Evolutionary conservation across 2,113 vertebrate species (phyloP), one percentile per base, ranked within the genome.

Genomic region (Perognathus longimembris): DNA sequence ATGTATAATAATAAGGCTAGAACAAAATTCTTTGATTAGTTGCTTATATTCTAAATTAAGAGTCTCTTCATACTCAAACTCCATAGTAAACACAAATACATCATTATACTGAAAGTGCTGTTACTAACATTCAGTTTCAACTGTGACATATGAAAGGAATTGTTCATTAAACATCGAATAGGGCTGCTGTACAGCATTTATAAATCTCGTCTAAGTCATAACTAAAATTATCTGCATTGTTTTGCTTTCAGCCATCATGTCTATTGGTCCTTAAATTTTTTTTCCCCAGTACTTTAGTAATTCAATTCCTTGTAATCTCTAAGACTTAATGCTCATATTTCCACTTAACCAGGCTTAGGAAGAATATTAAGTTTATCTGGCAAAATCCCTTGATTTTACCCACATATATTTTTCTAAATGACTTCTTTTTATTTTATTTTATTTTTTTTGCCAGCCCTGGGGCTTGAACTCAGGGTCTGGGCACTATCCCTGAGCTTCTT

Each of bases 381-480:
- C 38, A 91, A 64, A 91, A 74, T 61, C 18, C 77, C 64, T 75
- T 79, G n/a, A 89, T 20, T 78, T 67, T 83, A 59, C 28, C 40
- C 63, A 85, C 54, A 76, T 84, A 84, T 0, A 40, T 38, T 83
- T 90, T 94, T 80, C 61, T 63, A 92, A 76, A 90, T 75, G 61
- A 71, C 50, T 79, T 80, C n/a, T n/a, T n/a, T n/a, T 45, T 45
- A 7, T 45, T 45, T 45, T 45, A 6, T 45, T 45, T 45, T 45
- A 6, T 7, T 45, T 45, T 45, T 45, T 45, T 45, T 45, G 45
- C 45, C 45, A 45, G 45, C 6, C 6, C 45, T 45, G 45, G 45
- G 45, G 45, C 45, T 45, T 45, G 45, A 45, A 45, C 45, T n/a
- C n/a, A n/a, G n/a, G n/a, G n/a, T n/a, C n/a, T n/a, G n/a, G n/a